phyloP scores from a whole-genome alignment of 2,113 vertebrate genomes.

The Scophthalmus maximus region DNA sequence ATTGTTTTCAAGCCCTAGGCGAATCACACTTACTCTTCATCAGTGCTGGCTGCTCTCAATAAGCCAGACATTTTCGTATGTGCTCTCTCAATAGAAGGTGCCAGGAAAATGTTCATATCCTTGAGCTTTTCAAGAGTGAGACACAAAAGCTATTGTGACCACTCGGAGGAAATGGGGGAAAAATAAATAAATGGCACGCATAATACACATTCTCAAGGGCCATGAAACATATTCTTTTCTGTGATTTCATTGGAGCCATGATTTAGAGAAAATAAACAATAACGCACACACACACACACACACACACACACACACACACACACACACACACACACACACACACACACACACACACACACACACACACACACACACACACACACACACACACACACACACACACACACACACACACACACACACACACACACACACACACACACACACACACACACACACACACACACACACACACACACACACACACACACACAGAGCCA shows the following conservation, averaged over 20 bases:
- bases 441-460: slow-evolving; percentile 34
- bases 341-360: slow-evolving; percentile 41
- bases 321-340: slow-evolving; percentile 30
- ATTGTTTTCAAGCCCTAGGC: slow-evolving; percentile 69
- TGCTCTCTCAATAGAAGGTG: slow-evolving; percentile 70
- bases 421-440: slow-evolving; percentile 29
- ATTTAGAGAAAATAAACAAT: slow-evolving; percentile 57
- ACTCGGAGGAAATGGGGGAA: slow-evolving; percentile 61
- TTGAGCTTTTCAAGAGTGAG: slow-evolving; percentile 78
- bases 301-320: slow-evolving; percentile 36
- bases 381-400: slow-evolving; percentile 33
- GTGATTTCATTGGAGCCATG: slow-evolving; percentile 55
- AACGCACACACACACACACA: slow-evolving; percentile 27
- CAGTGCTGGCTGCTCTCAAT: slow-evolving; percentile 67
- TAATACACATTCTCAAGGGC: slow-evolving; percentile 72
- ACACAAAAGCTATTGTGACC: slow-evolving; percentile 78
- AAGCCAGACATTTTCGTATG: slow-evolving; percentile 65
- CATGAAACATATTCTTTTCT: slow-evolving; percentile 62
- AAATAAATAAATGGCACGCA: slow-evolving; percentile 60
- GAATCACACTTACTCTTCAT: slow-evolving; percentile 66
- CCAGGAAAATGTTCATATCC: slow-evolving; percentile 78
- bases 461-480: slow-evolving; percentile 33
- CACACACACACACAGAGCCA: slow-evolving; percentile 47
- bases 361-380: slow-evolving; percentile 33
- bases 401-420: slow-evolving; percentile 37